These are phyloP conservation scores for Aphelocoma californica DNA, from an alignment of 2,797 vertebrate species.

Conservation along the genomic window DNA sequence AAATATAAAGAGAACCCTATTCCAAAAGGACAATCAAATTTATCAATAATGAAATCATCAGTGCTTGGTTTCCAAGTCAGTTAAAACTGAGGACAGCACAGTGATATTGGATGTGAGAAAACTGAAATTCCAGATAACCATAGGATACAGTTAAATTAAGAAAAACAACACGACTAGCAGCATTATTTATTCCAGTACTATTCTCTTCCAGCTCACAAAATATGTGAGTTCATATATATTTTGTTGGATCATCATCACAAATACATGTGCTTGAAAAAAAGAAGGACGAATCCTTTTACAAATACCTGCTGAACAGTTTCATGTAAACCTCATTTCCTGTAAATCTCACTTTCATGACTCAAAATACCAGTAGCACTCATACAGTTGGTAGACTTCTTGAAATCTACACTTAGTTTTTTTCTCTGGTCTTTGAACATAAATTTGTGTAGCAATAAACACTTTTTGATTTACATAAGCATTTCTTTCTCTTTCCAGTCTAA, in stretches of 20 bases:
- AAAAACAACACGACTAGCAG: neutral
- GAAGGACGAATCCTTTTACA: neutral
- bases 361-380: neutral
- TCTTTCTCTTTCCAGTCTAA: neutral
- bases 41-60: neutral
- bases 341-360: neutral
- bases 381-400: neutral
- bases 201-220: neutral
- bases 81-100: neutral
- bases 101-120: neutral
- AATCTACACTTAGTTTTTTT: neutral
- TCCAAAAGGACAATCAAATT: neutral
- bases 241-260: neutral
- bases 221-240: neutral
- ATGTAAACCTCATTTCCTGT: neutral
- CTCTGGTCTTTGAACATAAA: neutral
- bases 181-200: neutral
- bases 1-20: neutral
- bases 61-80: neutral
- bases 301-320: neutral
- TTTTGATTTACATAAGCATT: neutral
- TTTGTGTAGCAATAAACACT: neutral
- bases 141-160: neutral
- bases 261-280: neutral
- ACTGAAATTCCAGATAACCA: neutral